Base-by-base conservation (phyloP, 2,113 vertebrate species). In the Circaetus gallicus region DNA sequence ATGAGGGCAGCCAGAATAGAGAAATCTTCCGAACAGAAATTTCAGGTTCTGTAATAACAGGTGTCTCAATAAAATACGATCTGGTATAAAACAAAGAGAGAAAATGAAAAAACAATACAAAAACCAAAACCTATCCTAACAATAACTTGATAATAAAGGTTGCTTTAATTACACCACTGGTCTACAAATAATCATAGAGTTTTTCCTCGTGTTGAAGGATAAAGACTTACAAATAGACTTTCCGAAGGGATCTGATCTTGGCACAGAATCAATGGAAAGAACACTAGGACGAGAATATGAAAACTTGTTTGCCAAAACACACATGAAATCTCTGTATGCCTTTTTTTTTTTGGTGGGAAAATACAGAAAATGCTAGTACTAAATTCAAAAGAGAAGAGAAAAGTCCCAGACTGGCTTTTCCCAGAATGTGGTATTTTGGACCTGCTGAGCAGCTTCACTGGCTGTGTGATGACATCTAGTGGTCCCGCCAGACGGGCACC, bases 381-480 rank as follows among this genome's bases (percentile, higher is more conserved):
- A 42, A 53, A 58, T 52, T 73, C n/a, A 56, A 24, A 55, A 85
- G 52, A 61, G 43, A 29, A 65, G 7, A 49, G 21, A 79, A 71
- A 42, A 81, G 80, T 16, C 42, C 53, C 79, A 36, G 22, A 1
- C 42, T 5, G 40, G 24, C 16, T 72, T 59, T 77, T 89, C 56
- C 67, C 89, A 71, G 45, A 52, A 18, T 0, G 22, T 4, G 14
- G 9, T 7, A 21, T 31, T 81, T 61, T 36, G 82, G 71, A 36
- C 13, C 15, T 0, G 1, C 26, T 11, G 47, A 50, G n/a, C 17
- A 43, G 69, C 61, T 80, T 38, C 70, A 11, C 32, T 77, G 82
- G 82, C 86, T 59, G 47, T 5, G 40, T 11, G 40, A 88, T 55
- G 93, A 87, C 95, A 93, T 22, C 97, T 83, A 82, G 84, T 13